Percentiles rank a stretch among this genome's conserved stretches.
These are phyloP conservation scores for Labia minor DNA, from an alignment of 2,888 invertebrate genomes.

Conservation along the genomic window DNA sequence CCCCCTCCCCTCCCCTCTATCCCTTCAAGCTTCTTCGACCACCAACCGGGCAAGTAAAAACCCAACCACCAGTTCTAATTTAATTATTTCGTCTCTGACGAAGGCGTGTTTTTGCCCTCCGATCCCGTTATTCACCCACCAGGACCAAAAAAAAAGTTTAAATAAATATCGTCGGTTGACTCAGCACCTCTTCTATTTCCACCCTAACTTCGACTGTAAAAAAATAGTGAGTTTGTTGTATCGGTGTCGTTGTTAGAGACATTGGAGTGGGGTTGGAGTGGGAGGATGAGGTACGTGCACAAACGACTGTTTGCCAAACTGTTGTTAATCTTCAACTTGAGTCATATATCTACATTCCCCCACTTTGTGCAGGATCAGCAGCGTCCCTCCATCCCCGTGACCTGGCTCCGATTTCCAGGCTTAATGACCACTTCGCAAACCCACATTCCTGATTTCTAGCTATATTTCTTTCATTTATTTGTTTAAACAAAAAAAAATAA, in stretches of 20 bases:
- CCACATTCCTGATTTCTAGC: too few relatives aligned
- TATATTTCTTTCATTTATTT: too few relatives aligned
- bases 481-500: too few relatives aligned
- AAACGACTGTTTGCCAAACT: conserved; percentile 13
- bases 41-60: too few relatives aligned
- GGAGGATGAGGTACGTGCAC: background rate
- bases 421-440: background rate
- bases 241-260: background rate
- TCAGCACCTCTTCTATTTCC: conserved; percentile 7
- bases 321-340: conserved; percentile 13
- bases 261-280: background rate
- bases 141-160: background rate
- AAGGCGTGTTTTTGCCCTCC: background rate
- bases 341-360: background rate
- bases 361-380: background rate
- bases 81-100: background rate
- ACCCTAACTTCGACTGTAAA: background rate
- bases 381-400: background rate
- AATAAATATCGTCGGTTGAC: background rate
- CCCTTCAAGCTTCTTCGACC: too few relatives aligned
- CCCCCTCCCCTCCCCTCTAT: background rate
- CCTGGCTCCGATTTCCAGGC: background rate
- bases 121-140: background rate
- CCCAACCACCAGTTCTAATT: background rate
- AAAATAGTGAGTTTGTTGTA: background rate